Base-by-base conservation (phyloP, 2,888 invertebrate genomes). In the Athalia circularis region DNA sequence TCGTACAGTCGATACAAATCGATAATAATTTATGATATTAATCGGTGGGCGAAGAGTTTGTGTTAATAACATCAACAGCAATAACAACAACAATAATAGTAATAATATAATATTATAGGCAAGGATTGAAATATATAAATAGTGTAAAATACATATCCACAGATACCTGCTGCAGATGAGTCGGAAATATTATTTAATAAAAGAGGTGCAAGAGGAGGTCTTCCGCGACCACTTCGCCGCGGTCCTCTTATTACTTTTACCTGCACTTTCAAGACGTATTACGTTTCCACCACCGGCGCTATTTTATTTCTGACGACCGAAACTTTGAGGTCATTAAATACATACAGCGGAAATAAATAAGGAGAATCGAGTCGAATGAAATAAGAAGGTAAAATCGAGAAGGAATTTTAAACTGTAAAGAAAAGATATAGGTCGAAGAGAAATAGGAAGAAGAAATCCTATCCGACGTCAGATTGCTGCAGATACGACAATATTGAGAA, bases 171-270 rank as follows among this genome's bases (percentile, higher is more conserved):
- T 47, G 72, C 72, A 72, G 72, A 72, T 72, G 72, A 72, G 72
- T 72, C 72, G 72, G 59, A 72, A 47, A 59, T 72, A 59, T 29
- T 29, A 29, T 72, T 72, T 59, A 59, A 72, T 43, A 72, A 72
- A 72, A 72, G 72, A 72, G 72, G 72, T 57, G 72, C 57, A 45
- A 59, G 72, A 59, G 72, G 72, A 72, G 72, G 72, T 72, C 72
- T 72, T 72, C 59, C 57, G 59, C 72, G 72, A 72, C 72, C 72
- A 72, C 72, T 72, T 72, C 59, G 72, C 72, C 59, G 43, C 72
- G 47, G 57, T 72, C 72, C 72, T 72, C 72, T 72, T 72, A 57
- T 13, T 59, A 4, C 45, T 52, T 62, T 13, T 48, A 54, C 43
- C 61, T 57, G 47, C 61, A 52, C 7, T 9, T 45, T 15, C 67